These are phyloP conservation scores for Echiichthys vipera DNA, from an alignment of 2,797 vertebrate species.

Conservation along the genomic window DNA sequence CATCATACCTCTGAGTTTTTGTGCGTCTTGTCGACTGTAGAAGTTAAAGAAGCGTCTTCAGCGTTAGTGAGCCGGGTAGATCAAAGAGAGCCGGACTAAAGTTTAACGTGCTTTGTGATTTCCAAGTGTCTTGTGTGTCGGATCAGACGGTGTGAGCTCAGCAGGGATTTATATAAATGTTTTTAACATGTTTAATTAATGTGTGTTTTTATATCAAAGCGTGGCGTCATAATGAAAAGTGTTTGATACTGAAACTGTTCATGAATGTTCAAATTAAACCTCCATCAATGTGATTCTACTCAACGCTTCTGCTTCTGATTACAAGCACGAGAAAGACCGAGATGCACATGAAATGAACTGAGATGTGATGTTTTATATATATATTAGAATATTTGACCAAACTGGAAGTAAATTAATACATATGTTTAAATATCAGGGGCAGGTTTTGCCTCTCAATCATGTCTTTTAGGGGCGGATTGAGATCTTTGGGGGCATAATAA, in stretches of 20 bases:
- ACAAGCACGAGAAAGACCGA: no score
- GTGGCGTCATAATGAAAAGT: neutral
- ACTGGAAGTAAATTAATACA: no score
- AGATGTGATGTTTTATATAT: no score
- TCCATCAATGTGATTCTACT: neutral
- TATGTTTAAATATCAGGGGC: no score
- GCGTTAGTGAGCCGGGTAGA: neutral
- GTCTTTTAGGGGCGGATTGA: no score
- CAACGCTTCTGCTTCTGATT: neutral
- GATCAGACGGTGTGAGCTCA: neutral
- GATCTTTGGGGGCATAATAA: no score
- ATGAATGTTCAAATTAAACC: conserved; percentile 47
- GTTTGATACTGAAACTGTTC: conserved; percentile 21
- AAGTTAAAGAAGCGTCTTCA: no score
- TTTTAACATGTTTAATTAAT: conserved; percentile 14
- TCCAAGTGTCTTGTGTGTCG: neutral
- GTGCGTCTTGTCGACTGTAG: no score
- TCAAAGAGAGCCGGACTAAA: neutral
- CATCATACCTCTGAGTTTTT: no score
- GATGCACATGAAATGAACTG: no score
- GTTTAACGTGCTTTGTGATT: neutral
- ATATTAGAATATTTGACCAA: no score
- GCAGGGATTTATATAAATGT: conserved; percentile 4
- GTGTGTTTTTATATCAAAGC: conserved; percentile 27
- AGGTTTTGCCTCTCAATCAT: no score